These are phyloP conservation scores for Melitaea athalia DNA, from an alignment of 2,888 invertebrate genomes.

Conservation along the genomic window DNA sequence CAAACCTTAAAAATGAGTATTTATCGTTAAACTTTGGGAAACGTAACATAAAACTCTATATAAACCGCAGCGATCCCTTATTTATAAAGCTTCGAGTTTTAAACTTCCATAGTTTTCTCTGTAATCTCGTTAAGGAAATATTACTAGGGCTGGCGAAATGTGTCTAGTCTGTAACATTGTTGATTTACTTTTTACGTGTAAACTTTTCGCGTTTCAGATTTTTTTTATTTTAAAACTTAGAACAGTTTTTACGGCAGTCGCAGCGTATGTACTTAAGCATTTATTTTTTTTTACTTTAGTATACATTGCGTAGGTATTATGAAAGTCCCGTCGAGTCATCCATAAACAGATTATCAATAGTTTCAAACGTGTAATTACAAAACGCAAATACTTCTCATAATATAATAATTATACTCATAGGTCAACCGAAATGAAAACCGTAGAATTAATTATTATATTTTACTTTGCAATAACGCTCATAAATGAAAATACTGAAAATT, in stretches of 20 bases:
- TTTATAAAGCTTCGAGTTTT: conserved; percentile 21
- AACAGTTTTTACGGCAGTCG: background rate
- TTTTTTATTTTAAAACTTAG: conserved; percentile 6
- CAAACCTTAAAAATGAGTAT: background rate
- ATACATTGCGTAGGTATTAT: too few relatives aligned
- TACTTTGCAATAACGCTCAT: conserved; percentile 18
- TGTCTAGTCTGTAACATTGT: conserved; percentile 5
- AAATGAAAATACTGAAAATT: conserved; percentile 14
- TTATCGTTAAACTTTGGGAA: background rate
- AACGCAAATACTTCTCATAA: background rate
- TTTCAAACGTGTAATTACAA: background rate
- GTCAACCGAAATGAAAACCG: background rate
- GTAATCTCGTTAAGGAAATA: conserved; percentile 23
- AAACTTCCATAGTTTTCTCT: conserved; percentile 24
- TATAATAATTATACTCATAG: background rate
- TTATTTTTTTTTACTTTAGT: background rate
- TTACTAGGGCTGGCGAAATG: conserved; percentile 9
- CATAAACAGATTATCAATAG: background rate
- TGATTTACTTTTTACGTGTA: conserved; percentile 1
- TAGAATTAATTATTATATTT: conserved; percentile 17
- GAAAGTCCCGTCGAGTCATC: background rate
- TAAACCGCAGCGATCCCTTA: conserved; percentile 14
- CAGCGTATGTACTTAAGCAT: background rate
- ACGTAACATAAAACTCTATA: background rate
- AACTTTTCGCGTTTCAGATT: background rate